Conservation (phyloP, 1,140 invertebrate genomes). For the Uloborus diversus region DNA sequence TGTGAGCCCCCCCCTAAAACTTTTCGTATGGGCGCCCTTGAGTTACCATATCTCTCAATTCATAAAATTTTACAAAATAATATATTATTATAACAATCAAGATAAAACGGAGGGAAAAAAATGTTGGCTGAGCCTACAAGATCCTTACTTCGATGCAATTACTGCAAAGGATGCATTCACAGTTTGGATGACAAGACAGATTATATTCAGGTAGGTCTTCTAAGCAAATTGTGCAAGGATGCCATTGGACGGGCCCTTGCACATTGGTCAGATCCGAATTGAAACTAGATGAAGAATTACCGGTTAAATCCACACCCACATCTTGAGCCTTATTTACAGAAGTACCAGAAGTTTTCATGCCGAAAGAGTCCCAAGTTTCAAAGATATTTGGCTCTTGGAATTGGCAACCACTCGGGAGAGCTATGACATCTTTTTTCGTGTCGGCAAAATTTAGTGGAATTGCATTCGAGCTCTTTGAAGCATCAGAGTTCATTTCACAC, state of each 20-base stretch:
- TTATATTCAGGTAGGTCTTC: constrained; percentile 71
- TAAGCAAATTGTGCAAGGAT: constrained; percentile 72
- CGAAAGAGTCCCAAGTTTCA: background rate
- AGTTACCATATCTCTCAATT: too few species aligned
- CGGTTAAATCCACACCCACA: background rate
- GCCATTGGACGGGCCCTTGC: constrained; percentile 26
- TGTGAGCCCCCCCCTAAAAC: too few species aligned
- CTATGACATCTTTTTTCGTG: background rate
- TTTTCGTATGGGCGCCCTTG: too few species aligned
- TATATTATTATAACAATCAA: too few species aligned
- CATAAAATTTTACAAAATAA: too few species aligned
- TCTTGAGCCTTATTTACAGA: background rate
- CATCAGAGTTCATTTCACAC: constrained; percentile 28
- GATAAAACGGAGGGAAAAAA: too few species aligned
- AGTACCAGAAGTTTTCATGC: background rate
- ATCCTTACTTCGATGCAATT: constrained; percentile 73
- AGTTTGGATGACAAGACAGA: constrained; percentile 70
- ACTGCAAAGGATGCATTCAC: constrained; percentile 72
- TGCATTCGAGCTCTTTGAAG: constrained; percentile 4
- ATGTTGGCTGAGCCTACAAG: too few species aligned
- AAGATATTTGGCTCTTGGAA: too few species aligned
- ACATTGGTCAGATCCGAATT: background rate
- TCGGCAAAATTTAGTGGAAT: constrained; percentile 2
- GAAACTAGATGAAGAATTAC: background rate
- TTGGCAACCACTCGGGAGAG: too few species aligned